These are phyloP conservation scores for Porites cylindrica DNA, from an alignment of 92 coral and sea anemone species.

Conservation along the genomic window DNA sequence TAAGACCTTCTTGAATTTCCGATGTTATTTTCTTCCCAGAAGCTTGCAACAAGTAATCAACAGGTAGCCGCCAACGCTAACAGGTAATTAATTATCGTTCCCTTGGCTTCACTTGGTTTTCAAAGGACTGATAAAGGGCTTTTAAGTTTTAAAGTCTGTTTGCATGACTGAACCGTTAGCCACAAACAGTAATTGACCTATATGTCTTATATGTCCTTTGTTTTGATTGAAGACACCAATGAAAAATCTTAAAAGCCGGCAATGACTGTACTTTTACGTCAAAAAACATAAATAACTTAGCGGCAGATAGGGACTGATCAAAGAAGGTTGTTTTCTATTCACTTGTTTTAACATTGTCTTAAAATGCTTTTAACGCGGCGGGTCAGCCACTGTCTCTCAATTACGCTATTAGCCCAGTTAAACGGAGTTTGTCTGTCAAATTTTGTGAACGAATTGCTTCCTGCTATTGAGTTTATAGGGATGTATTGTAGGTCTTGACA, in stretches of 20 bases:
- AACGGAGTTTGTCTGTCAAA: slow-evolving; percentile 33
- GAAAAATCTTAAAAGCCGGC: slow-evolving; percentile 3
- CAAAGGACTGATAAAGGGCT: background rate
- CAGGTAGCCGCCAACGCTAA: background rate
- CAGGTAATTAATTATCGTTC: background rate
- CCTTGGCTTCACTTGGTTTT: background rate
- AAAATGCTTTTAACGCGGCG: slow-evolving; percentile 31
- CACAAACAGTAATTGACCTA: background rate
- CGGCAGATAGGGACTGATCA: slow-evolving; percentile 30
- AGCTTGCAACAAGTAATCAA: background rate
- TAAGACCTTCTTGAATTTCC: background rate
- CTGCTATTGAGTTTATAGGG: slow-evolving; percentile 1
- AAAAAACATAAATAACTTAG: background rate
- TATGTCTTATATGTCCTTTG: background rate
- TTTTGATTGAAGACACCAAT: slow-evolving; percentile 10
- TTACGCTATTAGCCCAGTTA: slow-evolving; percentile 15
- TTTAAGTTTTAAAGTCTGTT: background rate
- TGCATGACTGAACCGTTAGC: slow-evolving; percentile 1
- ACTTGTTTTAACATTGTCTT: slow-evolving; percentile 29
- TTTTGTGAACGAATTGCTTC: slow-evolving; percentile 18
- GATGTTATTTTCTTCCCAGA: background rate
- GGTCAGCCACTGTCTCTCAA: slow-evolving; percentile 8
- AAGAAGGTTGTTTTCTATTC: slow-evolving; percentile 33
- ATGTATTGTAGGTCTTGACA: slow-evolving; percentile 17
- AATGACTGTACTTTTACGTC: background rate